Evolutionary conservation across 2,113 vertebrate species (phyloP).

Genomic region (Hoplias malabaricus): DNA sequence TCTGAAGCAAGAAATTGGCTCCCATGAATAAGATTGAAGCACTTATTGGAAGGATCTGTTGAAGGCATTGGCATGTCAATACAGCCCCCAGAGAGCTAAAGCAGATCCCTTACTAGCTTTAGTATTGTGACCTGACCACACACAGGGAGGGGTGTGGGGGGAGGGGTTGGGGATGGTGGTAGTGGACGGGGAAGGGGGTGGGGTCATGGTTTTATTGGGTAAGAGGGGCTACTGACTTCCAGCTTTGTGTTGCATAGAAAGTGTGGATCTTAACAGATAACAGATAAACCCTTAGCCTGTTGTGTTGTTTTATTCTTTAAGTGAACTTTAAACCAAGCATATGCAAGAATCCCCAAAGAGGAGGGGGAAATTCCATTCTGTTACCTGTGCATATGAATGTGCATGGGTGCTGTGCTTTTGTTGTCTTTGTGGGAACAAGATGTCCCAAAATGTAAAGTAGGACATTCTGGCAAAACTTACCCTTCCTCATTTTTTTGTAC

Average conservation of each 20-base stretch:
- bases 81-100: constrained; percentile 32
- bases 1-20: background rate
- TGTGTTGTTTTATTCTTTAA: background rate
- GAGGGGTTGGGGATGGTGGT: constrained; percentile 29
- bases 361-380: background rate
- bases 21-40: background rate
- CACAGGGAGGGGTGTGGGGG: constrained; percentile 43
- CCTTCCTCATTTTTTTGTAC: background rate
- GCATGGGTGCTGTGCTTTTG: background rate
- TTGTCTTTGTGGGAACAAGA: background rate
- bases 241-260: background rate
- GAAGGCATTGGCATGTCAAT: constrained; percentile 35
- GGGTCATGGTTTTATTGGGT: constrained; percentile 28
- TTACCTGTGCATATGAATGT: background rate
- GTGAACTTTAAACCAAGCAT: background rate
- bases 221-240: constrained; percentile 17
- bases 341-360: background rate
- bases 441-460: background rate
- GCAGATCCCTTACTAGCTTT: constrained; percentile 11
- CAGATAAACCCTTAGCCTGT: background rate
- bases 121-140: constrained; percentile 47
- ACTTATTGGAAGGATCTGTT: background rate
- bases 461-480: background rate
- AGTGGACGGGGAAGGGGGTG: constrained; percentile 32
- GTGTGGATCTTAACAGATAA: background rate